Base-by-base conservation (phyloP, 2,113 vertebrate species). In the Malaclemys terrapin region DNA sequence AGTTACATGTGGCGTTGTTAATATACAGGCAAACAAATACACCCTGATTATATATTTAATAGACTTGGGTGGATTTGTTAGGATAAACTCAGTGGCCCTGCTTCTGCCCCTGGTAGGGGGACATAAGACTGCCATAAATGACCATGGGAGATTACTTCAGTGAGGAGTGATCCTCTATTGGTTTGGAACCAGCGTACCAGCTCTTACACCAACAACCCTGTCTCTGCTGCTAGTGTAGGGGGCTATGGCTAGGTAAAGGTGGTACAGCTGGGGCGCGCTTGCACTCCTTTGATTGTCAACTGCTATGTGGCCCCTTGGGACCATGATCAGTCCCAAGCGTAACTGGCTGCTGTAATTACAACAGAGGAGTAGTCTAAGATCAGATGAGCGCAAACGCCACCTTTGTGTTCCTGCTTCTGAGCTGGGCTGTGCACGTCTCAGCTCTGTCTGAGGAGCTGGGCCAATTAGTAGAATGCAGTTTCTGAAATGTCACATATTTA, bases 381-480 rank as follows among this genome's bases (percentile, higher is more conserved):
- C 38, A 65, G 52, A 52, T 29, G 84, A 65, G 17, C 9, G 5
- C 42, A 59, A 50, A 59, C 24, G 4, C 50, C 89, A 2, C 35
- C 1, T 91, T 84, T 89, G 78, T 84, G 65, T 83, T 88, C 38
- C 49, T 79, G 7, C 24, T 90, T 75, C 53, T 91, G 78, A 86
- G 83, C 65, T 86, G 31, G 54, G n/a, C 1, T 1, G 17, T 62
- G 57, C 45, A 5, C 27, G 93, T 95, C 47, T 82, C 87, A 94
- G 31, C 69, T 93, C 79, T 50, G 84, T 5, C 50, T 86, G 80
- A 85, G 96, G 91, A 94, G 93, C 86, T 94, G 90, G 92, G 80
- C 84, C 89, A 95, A 94, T 96, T 91, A 96, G 47, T 65, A 62
- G 79, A 62, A 83, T 82, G 47, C 10, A 3, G 54, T 96, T 96